A percentile compares a stretch with the other conserved stretches of the same genome.
These are phyloP conservation scores for Dasysyrphus tricinctus DNA, from an alignment of 2,888 invertebrate genomes.

Conservation along the genomic window DNA sequence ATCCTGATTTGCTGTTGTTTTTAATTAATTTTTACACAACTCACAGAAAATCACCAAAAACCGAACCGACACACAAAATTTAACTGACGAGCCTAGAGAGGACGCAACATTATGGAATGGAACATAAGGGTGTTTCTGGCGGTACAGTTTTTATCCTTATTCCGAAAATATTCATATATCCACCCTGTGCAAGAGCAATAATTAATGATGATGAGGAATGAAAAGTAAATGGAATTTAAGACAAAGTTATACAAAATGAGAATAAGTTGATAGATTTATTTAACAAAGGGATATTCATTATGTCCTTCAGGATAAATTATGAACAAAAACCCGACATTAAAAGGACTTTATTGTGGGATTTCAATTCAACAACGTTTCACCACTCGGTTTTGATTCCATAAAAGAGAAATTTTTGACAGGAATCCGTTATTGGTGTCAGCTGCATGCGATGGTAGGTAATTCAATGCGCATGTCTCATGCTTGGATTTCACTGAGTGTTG, in stretches of 20 bases:
- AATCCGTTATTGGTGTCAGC: slow-evolving; percentile 60
- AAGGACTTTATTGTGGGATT: slow-evolving; percentile 10
- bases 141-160: slow-evolving; percentile 3
- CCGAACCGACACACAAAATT: slow-evolving; percentile 74
- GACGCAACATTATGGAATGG: slow-evolving; percentile 61
- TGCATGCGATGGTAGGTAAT: slow-evolving; percentile 20
- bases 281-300: not conserved
- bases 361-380: slow-evolving; percentile 45
- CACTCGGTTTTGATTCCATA: slow-evolving; percentile 45
- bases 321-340: not conserved
- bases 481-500: slow-evolving; percentile 5
- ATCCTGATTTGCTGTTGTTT: slow-evolving; percentile 27
- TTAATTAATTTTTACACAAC: slow-evolving; percentile 51
- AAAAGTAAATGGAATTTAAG: slow-evolving; percentile 28
- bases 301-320: not conserved
- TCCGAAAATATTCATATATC: not conserved
- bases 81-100: slow-evolving; percentile 67
- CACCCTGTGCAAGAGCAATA: slow-evolving; percentile 34
- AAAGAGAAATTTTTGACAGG: slow-evolving; percentile 55
- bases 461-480: slow-evolving; percentile 51
- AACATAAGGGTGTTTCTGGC: slow-evolving; percentile 65
- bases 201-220: slow-evolving; percentile 10
- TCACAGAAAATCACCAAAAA: slow-evolving; percentile 62
- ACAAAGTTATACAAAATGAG: not conserved
- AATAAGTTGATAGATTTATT: not conserved